Evolutionary conservation across 2,888 invertebrate genomes (phyloP).

Genomic region (Saturnia japonica): DNA sequence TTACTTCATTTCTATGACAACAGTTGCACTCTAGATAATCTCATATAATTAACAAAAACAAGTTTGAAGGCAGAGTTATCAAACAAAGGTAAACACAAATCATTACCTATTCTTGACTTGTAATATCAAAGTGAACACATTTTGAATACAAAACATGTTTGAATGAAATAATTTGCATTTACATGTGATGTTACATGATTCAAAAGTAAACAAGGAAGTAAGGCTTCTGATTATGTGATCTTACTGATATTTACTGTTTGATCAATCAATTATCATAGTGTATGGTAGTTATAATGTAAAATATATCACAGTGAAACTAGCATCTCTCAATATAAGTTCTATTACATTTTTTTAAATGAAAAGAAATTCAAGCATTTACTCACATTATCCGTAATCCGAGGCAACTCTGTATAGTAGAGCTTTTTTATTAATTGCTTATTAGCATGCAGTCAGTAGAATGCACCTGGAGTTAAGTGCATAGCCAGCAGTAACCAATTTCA

Average conservation of each 20-base stretch:
- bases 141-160: conserved; percentile 37
- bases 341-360: neutral
- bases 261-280: neutral
- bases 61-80: neutral
- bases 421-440: no score
- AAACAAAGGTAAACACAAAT: conserved; percentile 13
- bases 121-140: conserved; percentile 40
- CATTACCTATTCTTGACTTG: conserved; percentile 38
- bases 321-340: neutral
- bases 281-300: neutral
- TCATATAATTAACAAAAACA: neutral
- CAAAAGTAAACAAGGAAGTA: conserved; percentile 24
- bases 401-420: no score
- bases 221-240: neutral
- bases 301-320: neutral
- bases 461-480: no score
- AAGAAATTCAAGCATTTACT: neutral
- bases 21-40: neutral
- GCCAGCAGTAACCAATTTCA: no score
- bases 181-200: conserved; percentile 20
- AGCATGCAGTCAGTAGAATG: no score
- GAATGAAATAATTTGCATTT: conserved; percentile 26
- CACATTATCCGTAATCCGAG: neutral
- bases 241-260: conserved; percentile 5
- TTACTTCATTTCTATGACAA: neutral